phyloP scores from a whole-genome alignment of 1,140 invertebrate species.

The Aphelinus atriplicis region DNA sequence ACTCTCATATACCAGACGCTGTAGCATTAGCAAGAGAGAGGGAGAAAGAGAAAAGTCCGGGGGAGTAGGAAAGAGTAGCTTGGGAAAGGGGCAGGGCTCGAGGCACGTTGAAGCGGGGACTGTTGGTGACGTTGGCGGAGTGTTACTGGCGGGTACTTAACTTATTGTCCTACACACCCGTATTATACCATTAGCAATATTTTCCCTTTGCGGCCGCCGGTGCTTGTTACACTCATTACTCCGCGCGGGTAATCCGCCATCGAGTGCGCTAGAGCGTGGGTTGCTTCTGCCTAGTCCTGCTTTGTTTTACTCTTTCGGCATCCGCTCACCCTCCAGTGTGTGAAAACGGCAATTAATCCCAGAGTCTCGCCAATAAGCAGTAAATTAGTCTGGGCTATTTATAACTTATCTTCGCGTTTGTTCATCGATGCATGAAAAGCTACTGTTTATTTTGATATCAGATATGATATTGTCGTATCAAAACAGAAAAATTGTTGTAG shows the following conservation, averaged over 20 bases:
- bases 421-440: too few species aligned
- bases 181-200: conserved; percentile 60
- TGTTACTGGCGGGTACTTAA: conserved; percentile 59
- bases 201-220: conserved; percentile 50
- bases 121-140: conserved; percentile 56
- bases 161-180: conserved; percentile 58
- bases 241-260: conserved; percentile 52
- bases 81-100: neutral
- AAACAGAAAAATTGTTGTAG: too few species aligned
- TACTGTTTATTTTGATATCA: too few species aligned
- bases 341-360: too few species aligned
- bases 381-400: too few species aligned
- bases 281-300: too few species aligned
- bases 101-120: conserved; percentile 29
- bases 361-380: too few species aligned
- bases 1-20: neutral
- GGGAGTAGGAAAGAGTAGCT: neutral
- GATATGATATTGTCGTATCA: too few species aligned
- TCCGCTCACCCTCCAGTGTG: too few species aligned
- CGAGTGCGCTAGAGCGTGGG: neutral
- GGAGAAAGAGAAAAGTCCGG: neutral
- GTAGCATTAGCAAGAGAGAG: neutral
- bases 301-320: too few species aligned
- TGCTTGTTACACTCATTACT: conserved; percentile 58
- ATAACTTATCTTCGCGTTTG: too few species aligned